These are phyloP conservation scores for Acanthosepion esculentum DNA, from an alignment of 2,888 invertebrate genomes.

Conservation along the genomic window DNA sequence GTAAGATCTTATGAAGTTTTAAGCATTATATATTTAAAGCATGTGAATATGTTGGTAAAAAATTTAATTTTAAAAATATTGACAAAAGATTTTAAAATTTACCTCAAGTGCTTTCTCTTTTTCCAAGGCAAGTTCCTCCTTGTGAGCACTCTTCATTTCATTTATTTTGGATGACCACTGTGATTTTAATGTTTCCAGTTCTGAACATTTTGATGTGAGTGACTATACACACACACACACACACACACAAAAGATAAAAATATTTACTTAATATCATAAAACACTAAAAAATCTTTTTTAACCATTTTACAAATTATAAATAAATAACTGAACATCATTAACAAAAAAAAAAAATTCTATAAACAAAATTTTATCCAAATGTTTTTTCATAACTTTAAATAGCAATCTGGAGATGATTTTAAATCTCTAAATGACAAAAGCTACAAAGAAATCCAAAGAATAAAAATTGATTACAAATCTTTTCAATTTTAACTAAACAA, in stretches of 20 bases:
- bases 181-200: conserved; percentile 70
- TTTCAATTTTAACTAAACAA: neutral
- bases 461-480: neutral
- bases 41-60: too few species aligned
- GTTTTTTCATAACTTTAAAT: too few species aligned
- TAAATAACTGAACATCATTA: too few species aligned
- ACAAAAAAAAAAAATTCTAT: too few species aligned
- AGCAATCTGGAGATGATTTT: too few species aligned
- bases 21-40: too few species aligned
- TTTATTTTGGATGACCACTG: conserved; percentile 70
- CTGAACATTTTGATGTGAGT: conserved; percentile 65
- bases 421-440: neutral
- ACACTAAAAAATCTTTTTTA: neutral
- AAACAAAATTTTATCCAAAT: too few species aligned
- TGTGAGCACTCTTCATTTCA: conserved; percentile 68
- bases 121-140: conserved; percentile 71
- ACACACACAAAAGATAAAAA: neutral
- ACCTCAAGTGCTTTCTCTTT: conserved; percentile 72
- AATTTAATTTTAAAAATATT: neutral
- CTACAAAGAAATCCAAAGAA: neutral
- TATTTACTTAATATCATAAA: neutral
- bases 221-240: conserved; percentile 56
- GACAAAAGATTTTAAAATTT: neutral
- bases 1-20: too few species aligned
- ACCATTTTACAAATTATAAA: neutral